Evolutionary conservation across 2,888 invertebrate genomes (phyloP).

Genomic region (Tetheella fluctuosa): DNA sequence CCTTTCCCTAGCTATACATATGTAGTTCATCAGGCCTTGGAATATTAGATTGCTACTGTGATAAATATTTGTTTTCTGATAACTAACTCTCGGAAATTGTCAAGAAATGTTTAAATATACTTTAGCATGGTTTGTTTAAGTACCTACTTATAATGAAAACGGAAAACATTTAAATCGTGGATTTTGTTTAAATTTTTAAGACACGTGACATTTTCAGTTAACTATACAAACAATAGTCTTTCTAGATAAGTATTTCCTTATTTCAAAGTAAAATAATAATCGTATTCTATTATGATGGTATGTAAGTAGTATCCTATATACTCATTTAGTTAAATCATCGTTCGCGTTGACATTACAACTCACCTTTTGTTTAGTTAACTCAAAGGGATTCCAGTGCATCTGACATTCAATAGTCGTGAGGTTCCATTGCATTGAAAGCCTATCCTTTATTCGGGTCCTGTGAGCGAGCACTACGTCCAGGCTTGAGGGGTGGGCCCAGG

Average conservation of each 20-base stretch:
- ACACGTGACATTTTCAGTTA: no score
- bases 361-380: no score
- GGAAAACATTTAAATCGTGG: not conserved
- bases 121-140: not conserved
- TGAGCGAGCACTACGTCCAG: conserved; percentile 58
- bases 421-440: conserved; percentile 25
- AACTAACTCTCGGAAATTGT: not conserved
- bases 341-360: no score
- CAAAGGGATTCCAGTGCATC: not conserved
- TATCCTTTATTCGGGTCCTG: conserved; percentile 50
- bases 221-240: no score
- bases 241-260: no score
- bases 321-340: not conserved
- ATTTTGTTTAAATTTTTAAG: no score
- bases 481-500: conserved; percentile 38
- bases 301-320: no score
- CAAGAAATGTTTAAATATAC: not conserved
- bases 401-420: conserved; percentile 18
- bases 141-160: not conserved
- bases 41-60: not conserved
- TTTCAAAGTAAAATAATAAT: no score
- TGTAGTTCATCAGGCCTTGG: not conserved
- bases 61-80: not conserved
- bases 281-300: no score
- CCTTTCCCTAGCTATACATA: no score